Evolutionary conservation across 2,113 vertebrate species (phyloP), one percentile per base, ranked within the genome.

Genomic region (Pipa parva): DNA sequence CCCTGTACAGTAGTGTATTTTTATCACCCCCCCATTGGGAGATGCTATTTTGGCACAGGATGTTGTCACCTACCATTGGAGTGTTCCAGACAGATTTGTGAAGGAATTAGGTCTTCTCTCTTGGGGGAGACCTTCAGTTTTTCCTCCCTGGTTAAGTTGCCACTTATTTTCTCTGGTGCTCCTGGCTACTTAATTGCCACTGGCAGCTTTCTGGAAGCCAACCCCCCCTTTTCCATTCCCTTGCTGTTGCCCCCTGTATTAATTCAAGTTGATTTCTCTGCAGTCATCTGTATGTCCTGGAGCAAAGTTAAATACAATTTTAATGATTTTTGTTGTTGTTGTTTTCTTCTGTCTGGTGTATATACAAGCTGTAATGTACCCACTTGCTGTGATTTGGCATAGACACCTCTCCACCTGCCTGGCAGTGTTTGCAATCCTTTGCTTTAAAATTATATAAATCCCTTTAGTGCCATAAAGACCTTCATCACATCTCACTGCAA

Each of bases 51-150:
- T 63, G 33, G 49, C 62, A 52, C 33, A 54, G 49, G 42, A 26
- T 54, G 51, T 63, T 65, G 63, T 65, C 63, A 65, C 63, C 63
- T 65, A 18, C 31, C 46, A 63, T 45, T 49, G 8, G 48, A 63
- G 61, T 52, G 48, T 52, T 26, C 5, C 62, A 65, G 50, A 42
- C 63, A 29, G 63, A 65, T 55, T 42, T 55, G 63, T 65, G 24
- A 42, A 39, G 63, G 63, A 65, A 65, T 65, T 42, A 65, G 63
- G 63, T 65, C 63, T 65, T 18, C n/a, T 65, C 63, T 55, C 51
- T 7, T 24, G 61, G 50, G 63, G 22, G 51, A 27, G 8, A 39
- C 49, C 50, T 12, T 28, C 25, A 21, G 37, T 21, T 5, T 42
- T 29, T 15, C 31, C 37, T 36, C 15, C n/a, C 55, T 36, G 11